Conservation (phyloP, 2,888 invertebrate genomes). For the Schizaphis graminum region DNA sequence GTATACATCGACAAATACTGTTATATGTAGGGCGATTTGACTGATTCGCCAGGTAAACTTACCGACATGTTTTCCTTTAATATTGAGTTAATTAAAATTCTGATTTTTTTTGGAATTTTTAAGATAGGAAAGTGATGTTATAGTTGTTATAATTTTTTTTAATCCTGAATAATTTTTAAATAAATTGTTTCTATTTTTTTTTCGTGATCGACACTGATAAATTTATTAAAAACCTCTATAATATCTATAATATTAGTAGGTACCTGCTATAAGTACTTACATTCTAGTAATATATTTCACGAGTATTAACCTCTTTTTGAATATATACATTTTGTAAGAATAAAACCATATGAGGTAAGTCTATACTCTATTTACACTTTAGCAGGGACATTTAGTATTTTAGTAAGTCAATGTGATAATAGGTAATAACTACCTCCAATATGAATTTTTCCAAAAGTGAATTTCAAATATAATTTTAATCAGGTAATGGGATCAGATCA, state of each 20-base stretch:
- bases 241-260: neutral
- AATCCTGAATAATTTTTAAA: neutral
- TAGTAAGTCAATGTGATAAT: too few relatives aligned
- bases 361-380: neutral
- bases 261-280: neutral
- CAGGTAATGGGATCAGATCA: neutral
- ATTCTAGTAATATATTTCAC: neutral
- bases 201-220: neutral
- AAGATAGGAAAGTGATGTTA: too few relatives aligned
- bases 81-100: neutral
- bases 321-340: neutral
- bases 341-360: neutral
- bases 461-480: neutral
- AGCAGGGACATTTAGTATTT: neutral
- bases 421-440: neutral
- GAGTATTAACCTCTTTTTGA: neutral
- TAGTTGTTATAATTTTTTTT: neutral
- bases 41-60: neutral
- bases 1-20: neutral
- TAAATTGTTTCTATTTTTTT: neutral
- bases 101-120: neutral
- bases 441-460: neutral
- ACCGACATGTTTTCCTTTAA: neutral
- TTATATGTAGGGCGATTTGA: neutral
- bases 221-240: too few relatives aligned